Percentiles rank a stretch among this genome's conserved stretches.
Evolutionary conservation across 1,140 invertebrate genomes (phyloP).

Genomic region (Megalonaias nervosa): DNA sequence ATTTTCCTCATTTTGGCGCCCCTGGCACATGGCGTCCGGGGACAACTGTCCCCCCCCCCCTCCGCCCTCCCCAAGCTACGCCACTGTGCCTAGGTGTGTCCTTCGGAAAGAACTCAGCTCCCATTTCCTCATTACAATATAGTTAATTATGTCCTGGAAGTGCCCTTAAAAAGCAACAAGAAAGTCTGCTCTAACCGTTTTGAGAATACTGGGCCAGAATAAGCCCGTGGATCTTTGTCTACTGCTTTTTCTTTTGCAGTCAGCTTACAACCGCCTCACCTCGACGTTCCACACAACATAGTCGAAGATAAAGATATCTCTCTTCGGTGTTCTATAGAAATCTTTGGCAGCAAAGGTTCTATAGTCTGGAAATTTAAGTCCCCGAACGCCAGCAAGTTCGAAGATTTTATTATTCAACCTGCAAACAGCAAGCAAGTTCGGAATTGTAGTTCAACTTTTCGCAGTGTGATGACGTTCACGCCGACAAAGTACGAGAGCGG

Average conservation of each 20-base stretch:
- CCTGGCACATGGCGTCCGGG: too few species aligned
- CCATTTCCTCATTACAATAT: too few species aligned
- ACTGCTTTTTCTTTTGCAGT: slow-evolving; percentile 9
- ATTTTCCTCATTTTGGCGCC: too few species aligned
- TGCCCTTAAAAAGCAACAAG: too few species aligned
- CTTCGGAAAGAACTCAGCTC: too few species aligned
- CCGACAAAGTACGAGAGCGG: slow-evolving; percentile 24
- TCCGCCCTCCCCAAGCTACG: too few species aligned
- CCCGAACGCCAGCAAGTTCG: slow-evolving; percentile 6
- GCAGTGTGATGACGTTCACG: slow-evolving; percentile 27
- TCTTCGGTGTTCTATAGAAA: slow-evolving; percentile 17
- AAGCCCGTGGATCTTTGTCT: too few species aligned
- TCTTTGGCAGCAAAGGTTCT: slow-evolving; percentile 7
- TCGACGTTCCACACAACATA: slow-evolving; percentile 21
- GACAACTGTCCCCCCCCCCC: too few species aligned
- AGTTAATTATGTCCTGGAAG: too few species aligned
- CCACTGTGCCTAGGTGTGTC: too few species aligned
- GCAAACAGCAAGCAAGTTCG: background rate
- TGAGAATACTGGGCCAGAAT: too few species aligned
- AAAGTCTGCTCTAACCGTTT: too few species aligned
- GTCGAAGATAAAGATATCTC: slow-evolving; percentile 18
- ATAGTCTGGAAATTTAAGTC: slow-evolving; percentile 31
- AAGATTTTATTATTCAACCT: slow-evolving; percentile 21
- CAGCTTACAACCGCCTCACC: slow-evolving; percentile 14
- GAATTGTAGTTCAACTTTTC: slow-evolving; percentile 19